These are phyloP conservation scores for Acrocephalus kingi DNA, from an alignment of 2,113 vertebrate genomes.

Conservation along the genomic window DNA sequence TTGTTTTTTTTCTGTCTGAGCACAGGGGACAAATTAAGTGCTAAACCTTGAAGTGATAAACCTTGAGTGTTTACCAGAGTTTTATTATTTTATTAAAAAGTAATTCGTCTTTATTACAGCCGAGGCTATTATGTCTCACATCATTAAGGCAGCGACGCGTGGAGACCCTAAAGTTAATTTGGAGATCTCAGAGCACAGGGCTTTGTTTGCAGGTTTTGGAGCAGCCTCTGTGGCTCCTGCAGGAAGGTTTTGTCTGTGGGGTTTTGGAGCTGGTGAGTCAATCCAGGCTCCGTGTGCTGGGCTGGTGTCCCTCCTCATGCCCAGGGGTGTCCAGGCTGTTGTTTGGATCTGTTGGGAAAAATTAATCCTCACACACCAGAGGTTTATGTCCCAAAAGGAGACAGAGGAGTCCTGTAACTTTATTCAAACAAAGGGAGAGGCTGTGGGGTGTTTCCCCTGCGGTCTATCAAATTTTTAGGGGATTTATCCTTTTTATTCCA, in stretches of 20 bases:
- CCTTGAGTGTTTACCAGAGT: conserved; percentile 78
- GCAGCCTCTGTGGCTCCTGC: background rate
- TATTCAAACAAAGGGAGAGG: too few species aligned
- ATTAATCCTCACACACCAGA: too few species aligned
- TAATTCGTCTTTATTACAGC: conserved; percentile 88
- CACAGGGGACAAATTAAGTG: conserved; percentile 86
- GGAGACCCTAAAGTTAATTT: conserved; percentile 63
- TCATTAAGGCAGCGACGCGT: conserved; percentile 60
- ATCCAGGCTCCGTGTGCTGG: background rate
- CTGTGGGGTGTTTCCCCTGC: too few species aligned
- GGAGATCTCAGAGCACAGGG: conserved; percentile 6
- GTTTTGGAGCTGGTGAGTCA: background rate
- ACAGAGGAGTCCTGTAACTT: too few species aligned
- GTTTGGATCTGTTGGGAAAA: background rate
- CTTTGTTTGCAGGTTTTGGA: conserved; percentile 22
- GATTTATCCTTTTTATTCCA: too few species aligned
- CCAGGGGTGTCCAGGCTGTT: background rate
- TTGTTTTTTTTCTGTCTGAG: conserved; percentile 65
- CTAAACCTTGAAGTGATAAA: conserved; percentile 82
- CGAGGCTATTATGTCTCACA: conserved; percentile 59
- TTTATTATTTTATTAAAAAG: conserved; percentile 79
- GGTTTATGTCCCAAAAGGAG: too few species aligned
- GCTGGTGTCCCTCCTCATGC: background rate
- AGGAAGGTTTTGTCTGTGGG: background rate
- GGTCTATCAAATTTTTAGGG: too few species aligned